These are phyloP conservation scores for Channallabes apus DNA, from an alignment of 2,797 vertebrate species.

Conservation along the genomic window DNA sequence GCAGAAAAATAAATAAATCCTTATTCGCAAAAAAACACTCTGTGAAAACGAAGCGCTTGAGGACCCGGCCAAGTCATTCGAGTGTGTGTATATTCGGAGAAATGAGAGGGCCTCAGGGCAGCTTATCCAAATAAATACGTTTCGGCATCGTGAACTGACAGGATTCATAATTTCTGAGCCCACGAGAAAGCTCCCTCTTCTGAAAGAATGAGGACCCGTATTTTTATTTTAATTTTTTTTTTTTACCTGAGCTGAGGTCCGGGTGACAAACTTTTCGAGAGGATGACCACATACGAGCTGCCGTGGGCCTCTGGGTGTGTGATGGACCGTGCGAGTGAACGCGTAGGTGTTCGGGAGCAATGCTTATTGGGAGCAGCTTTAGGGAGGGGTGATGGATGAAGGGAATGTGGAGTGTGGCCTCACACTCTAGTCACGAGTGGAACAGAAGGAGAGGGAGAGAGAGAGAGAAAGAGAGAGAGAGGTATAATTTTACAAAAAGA, in stretches of 20 bases:
- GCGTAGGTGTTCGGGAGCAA: slow-evolving; percentile 15
- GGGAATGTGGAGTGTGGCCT: slow-evolving; percentile 15
- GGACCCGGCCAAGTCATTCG: slow-evolving; percentile 27
- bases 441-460: neutral
- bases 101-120: slow-evolving; percentile 35
- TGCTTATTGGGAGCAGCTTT: slow-evolving; percentile 11
- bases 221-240: neutral
- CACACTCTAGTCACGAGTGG: neutral
- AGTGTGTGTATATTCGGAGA: slow-evolving; percentile 25
- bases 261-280: slow-evolving; percentile 43
- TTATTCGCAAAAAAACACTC: slow-evolving; percentile 10
- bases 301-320: slow-evolving; percentile 36
- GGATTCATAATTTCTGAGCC: slow-evolving; percentile 11
- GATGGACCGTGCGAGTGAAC: slow-evolving; percentile 28
- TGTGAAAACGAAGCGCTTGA: slow-evolving; percentile 24
- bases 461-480: neutral
- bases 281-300: slow-evolving; percentile 25
- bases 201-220: neutral
- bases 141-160: slow-evolving; percentile 23
- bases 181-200: neutral
- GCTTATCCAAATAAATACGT: slow-evolving; percentile 57
- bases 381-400: slow-evolving; percentile 19
- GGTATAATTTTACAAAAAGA: neutral
- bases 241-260: slow-evolving; percentile 47
- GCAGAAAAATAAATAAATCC: slow-evolving; percentile 44